These are phyloP conservation scores for Bombus affinis DNA, from an alignment of 1,140 invertebrate species.

Conservation along the genomic window DNA sequence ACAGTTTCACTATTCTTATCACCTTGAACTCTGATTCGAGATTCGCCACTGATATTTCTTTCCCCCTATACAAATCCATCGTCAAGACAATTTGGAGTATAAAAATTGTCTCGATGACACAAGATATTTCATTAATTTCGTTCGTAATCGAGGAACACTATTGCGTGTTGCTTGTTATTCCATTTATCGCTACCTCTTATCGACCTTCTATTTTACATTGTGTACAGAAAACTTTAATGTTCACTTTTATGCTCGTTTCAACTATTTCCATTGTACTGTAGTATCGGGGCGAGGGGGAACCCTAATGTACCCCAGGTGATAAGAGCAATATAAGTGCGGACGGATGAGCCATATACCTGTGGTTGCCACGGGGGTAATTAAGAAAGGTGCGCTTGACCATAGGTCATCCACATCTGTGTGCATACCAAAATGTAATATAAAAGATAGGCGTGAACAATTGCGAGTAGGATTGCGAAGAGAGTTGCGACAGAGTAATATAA, in stretches of 20 bases:
- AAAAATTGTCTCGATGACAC: conserved; percentile 6
- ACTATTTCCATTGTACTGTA: neutral
- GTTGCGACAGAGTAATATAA: no score
- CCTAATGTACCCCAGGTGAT: no score
- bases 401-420: no score
- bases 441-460: no score
- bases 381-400: no score
- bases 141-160: neutral
- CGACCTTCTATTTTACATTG: neutral
- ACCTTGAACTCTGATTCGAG: conserved; percentile 15
- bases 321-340: no score
- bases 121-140: neutral
- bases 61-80: neutral
- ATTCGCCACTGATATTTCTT: conserved; percentile 1
- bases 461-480: no score
- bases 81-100: neutral
- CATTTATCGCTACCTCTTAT: conserved; percentile 5
- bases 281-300: no score
- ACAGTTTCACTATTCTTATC: neutral
- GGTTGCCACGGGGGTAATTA: no score
- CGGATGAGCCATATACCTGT: no score
- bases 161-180: neutral
- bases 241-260: neutral
- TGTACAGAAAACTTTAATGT: neutral
- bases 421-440: no score